Conservation (phyloP, 1,140 invertebrate species). For the Hestina assimilis region DNA sequence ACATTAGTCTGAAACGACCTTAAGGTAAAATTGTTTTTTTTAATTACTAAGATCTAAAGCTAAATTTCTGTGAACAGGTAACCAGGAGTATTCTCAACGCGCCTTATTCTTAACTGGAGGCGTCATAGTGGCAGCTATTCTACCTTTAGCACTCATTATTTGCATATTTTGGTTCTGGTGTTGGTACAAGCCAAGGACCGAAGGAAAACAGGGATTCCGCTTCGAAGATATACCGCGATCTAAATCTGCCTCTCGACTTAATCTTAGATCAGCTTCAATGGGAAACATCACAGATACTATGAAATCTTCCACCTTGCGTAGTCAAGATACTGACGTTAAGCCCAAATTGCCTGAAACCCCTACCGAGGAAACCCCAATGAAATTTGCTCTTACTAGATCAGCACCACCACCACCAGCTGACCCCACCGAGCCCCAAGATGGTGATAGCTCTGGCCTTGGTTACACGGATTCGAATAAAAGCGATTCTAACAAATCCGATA, state of each 20-base stretch:
- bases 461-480: slow-evolving; percentile 68
- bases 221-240: slow-evolving; percentile 72
- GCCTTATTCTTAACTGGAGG: slow-evolving; percentile 81
- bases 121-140: slow-evolving; percentile 86
- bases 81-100: slow-evolving; percentile 80
- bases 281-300: slow-evolving; percentile 75
- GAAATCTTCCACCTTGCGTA: slow-evolving; percentile 65
- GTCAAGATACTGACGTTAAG: slow-evolving; percentile 51
- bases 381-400: slow-evolving; percentile 35
- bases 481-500: slow-evolving; percentile 65
- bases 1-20: too few relatives aligned
- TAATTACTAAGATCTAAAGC: neutral
- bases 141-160: slow-evolving; percentile 87
- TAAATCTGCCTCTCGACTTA: slow-evolving; percentile 78
- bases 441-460: slow-evolving; percentile 67
- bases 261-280: slow-evolving; percentile 75
- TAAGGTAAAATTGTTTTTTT: too few relatives aligned
- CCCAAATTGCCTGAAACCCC: slow-evolving; percentile 57
- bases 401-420: slow-evolving; percentile 51
- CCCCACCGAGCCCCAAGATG: slow-evolving; percentile 50
- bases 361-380: slow-evolving; percentile 54
- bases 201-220: slow-evolving; percentile 69
- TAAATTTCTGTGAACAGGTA: slow-evolving; percentile 69
- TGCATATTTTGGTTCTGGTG: slow-evolving; percentile 83
- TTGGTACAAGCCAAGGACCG: slow-evolving; percentile 64